Conservation (phyloP, 1,140 invertebrate genomes). For the Hypsibius dujardini region DNA sequence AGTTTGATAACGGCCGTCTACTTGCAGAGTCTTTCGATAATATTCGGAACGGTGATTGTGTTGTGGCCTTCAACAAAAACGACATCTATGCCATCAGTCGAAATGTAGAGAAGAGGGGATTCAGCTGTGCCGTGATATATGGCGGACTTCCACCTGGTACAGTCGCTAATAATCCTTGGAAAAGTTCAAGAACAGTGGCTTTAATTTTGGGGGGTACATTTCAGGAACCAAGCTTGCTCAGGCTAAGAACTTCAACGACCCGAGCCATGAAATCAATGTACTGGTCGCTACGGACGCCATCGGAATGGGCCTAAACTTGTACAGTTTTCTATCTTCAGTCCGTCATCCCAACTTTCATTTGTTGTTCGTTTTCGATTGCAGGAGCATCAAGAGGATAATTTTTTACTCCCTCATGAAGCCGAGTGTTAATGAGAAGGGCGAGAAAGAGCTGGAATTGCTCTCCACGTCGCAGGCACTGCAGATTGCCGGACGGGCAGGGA, state of each 20-base stretch:
- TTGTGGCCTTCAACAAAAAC: constrained; percentile 95
- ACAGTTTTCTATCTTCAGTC: constrained; percentile 36
- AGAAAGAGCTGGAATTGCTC: constrained; percentile 72
- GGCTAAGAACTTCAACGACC: constrained; percentile 91
- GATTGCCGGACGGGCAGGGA: constrained; percentile 84
- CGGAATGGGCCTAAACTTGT: constrained; percentile 97
- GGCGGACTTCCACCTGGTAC: constrained; percentile 41
- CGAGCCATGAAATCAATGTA: constrained; percentile 77
- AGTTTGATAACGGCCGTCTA: constrained; percentile 6
- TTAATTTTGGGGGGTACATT: constrained; percentile 50
- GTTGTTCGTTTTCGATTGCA: constrained; percentile 33
- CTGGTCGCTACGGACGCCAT: constrained; percentile 97
- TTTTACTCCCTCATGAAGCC: constrained; percentile 87
- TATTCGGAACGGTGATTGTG: constrained; percentile 78
- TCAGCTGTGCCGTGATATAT: constrained; percentile 83
- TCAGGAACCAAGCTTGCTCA: constrained; percentile 85
- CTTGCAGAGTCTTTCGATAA: constrained; percentile 47
- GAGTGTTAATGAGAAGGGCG: constrained; percentile 69
- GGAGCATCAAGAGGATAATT: constrained; percentile 79
- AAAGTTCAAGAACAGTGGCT: constrained; percentile 15
- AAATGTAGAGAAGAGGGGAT: constrained; percentile 50
- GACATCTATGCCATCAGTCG: constrained; percentile 76
- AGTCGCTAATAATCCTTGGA: constrained; percentile 18
- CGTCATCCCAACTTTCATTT: background rate
- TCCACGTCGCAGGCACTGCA: constrained; percentile 81